Base-by-base conservation (phyloP, 1,140 invertebrate species). In the Linepithema humile region DNA sequence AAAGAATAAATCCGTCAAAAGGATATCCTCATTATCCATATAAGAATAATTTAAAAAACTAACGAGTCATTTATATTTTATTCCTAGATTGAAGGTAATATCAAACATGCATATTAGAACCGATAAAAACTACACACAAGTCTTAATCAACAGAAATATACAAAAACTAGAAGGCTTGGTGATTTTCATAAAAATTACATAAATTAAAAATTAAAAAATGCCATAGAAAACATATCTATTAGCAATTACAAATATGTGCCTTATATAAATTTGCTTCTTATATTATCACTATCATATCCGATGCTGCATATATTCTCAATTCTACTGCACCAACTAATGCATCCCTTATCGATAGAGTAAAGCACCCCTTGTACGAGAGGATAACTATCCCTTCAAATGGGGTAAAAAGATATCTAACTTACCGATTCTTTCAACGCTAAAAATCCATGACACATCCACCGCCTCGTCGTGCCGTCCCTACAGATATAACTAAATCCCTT, bases 361-460 rank as follows among this genome's bases (percentile, higher is more conserved):
- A 50, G 17, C 20, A 73, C n/a, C 40, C 38, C 53, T 73, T 35
- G 15, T n/a, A 60, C 17, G 1, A 9, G 12, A 20, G 17, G 23
- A 23, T 73, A n/a, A 60, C 12, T 60, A 26, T 17, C 38, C 3
- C 29, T 26, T 72, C 20, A 20, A 62, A 73, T 7, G 9, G 40
- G 17, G 10, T 57, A 29, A 48, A 74, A 62, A 59, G 17, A 5
- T 3, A n/a, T 60, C 50, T 53, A 32, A 88, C 94, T 95, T 94
- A 97, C 97, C 87, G 98, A 98, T 93, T 99, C 99, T 94, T 99
- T 98, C 43, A 97, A 95, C 10, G 99, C 98, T 77, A 99, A 95
- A 94, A 99, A 99, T 62, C 99, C 99, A 95, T 99, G 99, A 92
- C 99, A 99, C 98, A 99, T 99, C 99, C 99, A 99, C 20, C 99